Conservation (phyloP, 2,888 invertebrate genomes). For the Helleia helle region DNA sequence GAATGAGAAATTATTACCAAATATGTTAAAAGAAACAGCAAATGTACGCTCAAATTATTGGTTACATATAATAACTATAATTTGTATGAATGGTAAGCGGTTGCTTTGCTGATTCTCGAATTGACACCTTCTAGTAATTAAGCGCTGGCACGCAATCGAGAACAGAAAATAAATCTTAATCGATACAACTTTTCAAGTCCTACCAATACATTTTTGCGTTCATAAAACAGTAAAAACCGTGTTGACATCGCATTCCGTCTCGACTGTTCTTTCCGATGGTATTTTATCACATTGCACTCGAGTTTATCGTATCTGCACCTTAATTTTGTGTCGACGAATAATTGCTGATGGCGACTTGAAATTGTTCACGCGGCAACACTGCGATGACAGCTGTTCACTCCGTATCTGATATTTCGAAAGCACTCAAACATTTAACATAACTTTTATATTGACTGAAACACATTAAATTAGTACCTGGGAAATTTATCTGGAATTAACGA, state of each 20-base stretch:
- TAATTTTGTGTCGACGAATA: constrained; percentile 61
- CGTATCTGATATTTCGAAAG: constrained; percentile 39
- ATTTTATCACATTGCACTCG: constrained; percentile 46
- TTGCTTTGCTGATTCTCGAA: constrained; percentile 57
- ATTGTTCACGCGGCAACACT: constrained; percentile 46
- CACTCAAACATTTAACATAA: constrained; percentile 12
- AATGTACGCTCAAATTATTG: constrained; percentile 3
- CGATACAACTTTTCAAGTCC: constrained; percentile 51
- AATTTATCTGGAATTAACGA: constrained; percentile 1
- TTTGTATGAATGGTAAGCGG: constrained; percentile 49
- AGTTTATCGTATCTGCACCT: constrained; percentile 53
- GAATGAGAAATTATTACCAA: constrained; percentile 8
- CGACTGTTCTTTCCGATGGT: constrained; percentile 38
- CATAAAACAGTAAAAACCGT: constrained; percentile 43
- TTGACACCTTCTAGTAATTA: constrained; percentile 68
- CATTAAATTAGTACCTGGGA: constrained; percentile 5
- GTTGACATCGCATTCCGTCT: constrained; percentile 50
- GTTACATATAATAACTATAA: constrained; percentile 47
- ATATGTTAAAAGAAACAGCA: constrained; percentile 1
- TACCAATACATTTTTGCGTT: constrained; percentile 44
- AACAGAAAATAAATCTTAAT: constrained; percentile 56
- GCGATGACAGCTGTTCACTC: constrained; percentile 45
- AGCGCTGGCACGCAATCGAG: constrained; percentile 59
- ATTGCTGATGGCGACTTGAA: constrained; percentile 48
- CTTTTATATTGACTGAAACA: constrained; percentile 8